phyloP scores from a whole-genome alignment of 2,113 vertebrate species.

The Xiphorhynchus elegans region DNA sequence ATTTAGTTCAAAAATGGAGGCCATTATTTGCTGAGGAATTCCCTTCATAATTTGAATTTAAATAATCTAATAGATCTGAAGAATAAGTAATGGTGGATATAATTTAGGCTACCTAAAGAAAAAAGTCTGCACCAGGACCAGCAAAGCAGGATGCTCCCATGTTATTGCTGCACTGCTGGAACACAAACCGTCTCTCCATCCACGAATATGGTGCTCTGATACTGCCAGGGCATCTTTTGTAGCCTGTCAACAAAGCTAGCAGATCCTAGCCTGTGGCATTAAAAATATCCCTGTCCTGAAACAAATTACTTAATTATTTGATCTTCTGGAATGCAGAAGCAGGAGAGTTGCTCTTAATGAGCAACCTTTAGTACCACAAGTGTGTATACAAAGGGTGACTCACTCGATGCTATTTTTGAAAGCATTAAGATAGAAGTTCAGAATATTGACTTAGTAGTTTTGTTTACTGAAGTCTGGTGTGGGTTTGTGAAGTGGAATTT shows the following conservation, averaged over 20 bases:
- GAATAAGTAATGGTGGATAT: background rate
- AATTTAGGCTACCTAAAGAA: background rate
- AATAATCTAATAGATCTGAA: constrained; percentile 2
- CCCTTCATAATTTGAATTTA: constrained; percentile 2
- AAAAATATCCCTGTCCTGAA: background rate
- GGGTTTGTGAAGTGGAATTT: background rate
- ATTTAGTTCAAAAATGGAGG: background rate
- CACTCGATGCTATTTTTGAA: background rate
- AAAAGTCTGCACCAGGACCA: background rate
- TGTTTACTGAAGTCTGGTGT: background rate
- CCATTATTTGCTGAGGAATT: background rate
- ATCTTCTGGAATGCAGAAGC: background rate
- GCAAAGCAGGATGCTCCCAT: background rate
- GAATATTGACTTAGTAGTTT: background rate
- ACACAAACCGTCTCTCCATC: fast-evolving
- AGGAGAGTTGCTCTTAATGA: background rate
- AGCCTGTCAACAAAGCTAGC: background rate
- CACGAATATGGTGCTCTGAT: fast-evolving
- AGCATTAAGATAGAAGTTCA: background rate
- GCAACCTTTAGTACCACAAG: background rate
- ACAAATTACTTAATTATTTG: background rate
- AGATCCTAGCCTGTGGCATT: background rate
- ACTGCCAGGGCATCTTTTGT: background rate
- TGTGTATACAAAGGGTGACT: background rate
- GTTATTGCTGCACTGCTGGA: background rate